Evolutionary conservation across 2,113 vertebrate genomes (phyloP).

Genomic region (Vidua macroura): DNA sequence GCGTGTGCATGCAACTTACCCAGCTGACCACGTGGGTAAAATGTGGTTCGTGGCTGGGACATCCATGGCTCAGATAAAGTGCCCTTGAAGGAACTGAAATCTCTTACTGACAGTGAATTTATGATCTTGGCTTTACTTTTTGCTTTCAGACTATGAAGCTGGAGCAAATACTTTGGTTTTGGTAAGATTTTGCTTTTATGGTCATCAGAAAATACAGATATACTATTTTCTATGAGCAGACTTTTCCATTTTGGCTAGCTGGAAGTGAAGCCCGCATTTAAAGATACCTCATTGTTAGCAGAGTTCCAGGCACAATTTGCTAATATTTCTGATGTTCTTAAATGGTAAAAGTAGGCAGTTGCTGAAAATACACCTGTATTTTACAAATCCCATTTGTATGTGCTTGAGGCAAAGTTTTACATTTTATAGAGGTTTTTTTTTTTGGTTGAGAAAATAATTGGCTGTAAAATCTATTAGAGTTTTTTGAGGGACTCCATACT

Average conservation of each 20-base stretch:
- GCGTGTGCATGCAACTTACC: fast-evolving
- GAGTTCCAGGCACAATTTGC: background rate
- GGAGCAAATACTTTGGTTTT: background rate
- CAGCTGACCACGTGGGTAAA: background rate
- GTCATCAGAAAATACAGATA: background rate
- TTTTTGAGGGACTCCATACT: background rate
- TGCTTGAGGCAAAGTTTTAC: background rate
- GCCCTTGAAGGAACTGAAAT: background rate
- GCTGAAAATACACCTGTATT: background rate
- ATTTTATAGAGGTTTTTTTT: background rate
- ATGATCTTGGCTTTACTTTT: background rate
- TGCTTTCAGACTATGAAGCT: background rate
- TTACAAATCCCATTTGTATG: background rate
- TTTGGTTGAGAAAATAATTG: background rate
- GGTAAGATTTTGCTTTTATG: background rate
- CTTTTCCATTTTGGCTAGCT: background rate
- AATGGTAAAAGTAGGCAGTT: background rate
- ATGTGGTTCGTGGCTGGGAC: background rate
- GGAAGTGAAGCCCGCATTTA: background rate
- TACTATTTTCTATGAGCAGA: background rate
- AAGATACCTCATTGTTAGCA: background rate
- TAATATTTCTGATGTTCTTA: background rate
- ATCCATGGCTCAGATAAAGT: background rate
- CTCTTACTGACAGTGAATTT: background rate
- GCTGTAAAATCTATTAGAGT: background rate